A percentile compares a stretch with the other conserved stretches of the same genome.
These are phyloP conservation scores for Eolophus roseicapilla DNA, from an alignment of 2,113 vertebrate species.

Conservation along the genomic window DNA sequence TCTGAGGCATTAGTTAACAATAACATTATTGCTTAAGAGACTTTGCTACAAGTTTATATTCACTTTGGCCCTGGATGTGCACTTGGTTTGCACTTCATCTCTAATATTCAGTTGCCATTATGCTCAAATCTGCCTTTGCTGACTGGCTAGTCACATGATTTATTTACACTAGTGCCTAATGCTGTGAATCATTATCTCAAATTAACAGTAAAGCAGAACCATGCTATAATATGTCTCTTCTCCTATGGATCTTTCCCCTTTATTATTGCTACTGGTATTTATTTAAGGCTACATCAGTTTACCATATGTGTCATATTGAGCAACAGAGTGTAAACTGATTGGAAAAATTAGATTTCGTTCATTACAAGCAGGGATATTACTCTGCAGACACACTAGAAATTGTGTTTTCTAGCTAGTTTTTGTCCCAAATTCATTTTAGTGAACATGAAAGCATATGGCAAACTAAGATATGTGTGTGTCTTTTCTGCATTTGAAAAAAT, in stretches of 20 bases:
- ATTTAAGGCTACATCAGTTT: not conserved
- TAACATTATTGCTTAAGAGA: not conserved
- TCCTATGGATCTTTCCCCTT: not conserved
- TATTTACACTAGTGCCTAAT: not conserved
- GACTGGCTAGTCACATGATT: not conserved
- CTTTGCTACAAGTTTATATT: not conserved
- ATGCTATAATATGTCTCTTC: not conserved
- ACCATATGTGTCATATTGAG: not conserved
- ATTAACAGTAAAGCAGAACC: not conserved
- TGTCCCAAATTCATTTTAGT: slow-evolving; percentile 18
- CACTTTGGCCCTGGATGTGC: not conserved
- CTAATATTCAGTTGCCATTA: not conserved
- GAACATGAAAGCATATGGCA: slow-evolving; percentile 22
- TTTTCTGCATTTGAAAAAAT: not conserved
- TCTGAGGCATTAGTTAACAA: not conserved
- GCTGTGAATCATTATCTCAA: not conserved
- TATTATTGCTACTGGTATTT: not conserved
- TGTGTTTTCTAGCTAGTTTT: slow-evolving; percentile 11
- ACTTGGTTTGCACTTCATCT: not conserved
- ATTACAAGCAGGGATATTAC: slow-evolving; percentile 11
- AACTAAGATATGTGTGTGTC: not conserved
- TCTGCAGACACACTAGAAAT: not conserved
- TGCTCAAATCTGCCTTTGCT: not conserved
- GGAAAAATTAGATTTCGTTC: not conserved
- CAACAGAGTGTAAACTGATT: not conserved